phyloP scores from a whole-genome alignment of 2,888 invertebrate genomes.

The Syritta pipiens region DNA sequence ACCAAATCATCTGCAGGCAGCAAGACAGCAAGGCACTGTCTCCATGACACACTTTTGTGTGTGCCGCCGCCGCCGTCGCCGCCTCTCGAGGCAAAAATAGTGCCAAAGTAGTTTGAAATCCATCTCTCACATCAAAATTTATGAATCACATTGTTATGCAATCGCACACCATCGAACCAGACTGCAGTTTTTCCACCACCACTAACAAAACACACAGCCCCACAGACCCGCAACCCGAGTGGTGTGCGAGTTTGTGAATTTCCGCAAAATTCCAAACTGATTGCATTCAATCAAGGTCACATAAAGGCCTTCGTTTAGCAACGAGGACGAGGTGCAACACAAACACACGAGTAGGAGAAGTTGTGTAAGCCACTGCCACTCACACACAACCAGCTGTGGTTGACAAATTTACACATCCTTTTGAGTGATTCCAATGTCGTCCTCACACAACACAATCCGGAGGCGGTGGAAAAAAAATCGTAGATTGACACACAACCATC shows the following conservation, averaged over 20 bases:
- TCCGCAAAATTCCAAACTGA: conserved; percentile 40
- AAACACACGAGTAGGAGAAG: too few relatives aligned
- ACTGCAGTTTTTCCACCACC: neutral
- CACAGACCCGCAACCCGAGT: neutral
- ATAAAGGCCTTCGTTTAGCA: conserved; percentile 29
- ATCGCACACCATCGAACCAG: conserved; percentile 5
- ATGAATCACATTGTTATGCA: conserved; percentile 55
- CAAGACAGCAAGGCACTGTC: too few relatives aligned
- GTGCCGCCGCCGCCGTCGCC: too few relatives aligned
- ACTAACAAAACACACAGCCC: neutral
- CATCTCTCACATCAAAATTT: conserved; percentile 12
- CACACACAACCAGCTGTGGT: neutral
- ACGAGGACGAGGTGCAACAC: neutral
- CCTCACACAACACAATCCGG: conserved; percentile 23
- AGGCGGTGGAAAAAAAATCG: conserved; percentile 5
- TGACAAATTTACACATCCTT: conserved; percentile 15
- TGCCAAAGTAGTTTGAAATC: neutral
- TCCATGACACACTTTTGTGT: conserved; percentile 37
- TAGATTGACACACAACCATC: conserved; percentile 21
- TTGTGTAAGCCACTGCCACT: neutral
- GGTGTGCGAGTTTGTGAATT: conserved; percentile 28
- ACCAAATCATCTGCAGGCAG: neutral
- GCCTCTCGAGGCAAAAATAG: neutral
- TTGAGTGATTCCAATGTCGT: conserved; percentile 39
- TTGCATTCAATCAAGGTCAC: conserved; percentile 62